Percentiles rank a stretch among this genome's conserved stretches.
phyloP scores from a whole-genome alignment of 1,140 invertebrate species.

The Habropoda laboriosa region DNA sequence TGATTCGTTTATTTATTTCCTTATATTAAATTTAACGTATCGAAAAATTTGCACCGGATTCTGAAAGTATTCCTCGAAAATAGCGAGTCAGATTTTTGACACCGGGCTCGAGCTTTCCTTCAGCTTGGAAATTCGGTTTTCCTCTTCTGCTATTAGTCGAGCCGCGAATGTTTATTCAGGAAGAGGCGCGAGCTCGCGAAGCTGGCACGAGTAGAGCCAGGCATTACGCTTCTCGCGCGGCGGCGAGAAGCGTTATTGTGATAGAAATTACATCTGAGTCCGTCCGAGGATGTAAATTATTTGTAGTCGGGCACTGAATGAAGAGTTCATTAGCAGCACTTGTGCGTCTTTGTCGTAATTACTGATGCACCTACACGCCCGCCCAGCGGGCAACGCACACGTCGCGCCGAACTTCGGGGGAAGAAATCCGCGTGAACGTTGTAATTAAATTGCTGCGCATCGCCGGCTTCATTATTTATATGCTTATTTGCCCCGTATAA shows the following conservation, averaged over 20 bases:
- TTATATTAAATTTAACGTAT: too few relatives aligned
- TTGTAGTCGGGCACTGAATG: constrained; percentile 43
- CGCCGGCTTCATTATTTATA: constrained; percentile 49
- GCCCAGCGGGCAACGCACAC: constrained; percentile 24
- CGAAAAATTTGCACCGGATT: too few relatives aligned
- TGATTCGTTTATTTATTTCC: too few relatives aligned
- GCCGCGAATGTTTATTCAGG: constrained; percentile 37
- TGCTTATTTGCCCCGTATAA: constrained; percentile 49
- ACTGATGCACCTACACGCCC: constrained; percentile 46
- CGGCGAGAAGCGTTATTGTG: constrained; percentile 44
- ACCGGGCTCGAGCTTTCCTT: not conserved
- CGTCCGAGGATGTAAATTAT: constrained; percentile 55
- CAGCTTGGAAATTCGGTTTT: not conserved
- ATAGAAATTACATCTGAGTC: constrained; percentile 43
- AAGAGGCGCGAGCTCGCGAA: not conserved
- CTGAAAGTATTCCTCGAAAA: too few relatives aligned
- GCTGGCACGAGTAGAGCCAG: not conserved
- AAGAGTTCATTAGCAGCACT: constrained; percentile 55
- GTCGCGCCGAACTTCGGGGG: constrained; percentile 29
- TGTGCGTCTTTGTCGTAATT: constrained; percentile 53
- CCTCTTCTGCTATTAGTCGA: constrained; percentile 6
- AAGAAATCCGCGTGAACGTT: constrained; percentile 45
- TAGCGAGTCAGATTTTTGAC: not conserved
- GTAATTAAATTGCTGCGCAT: constrained; percentile 57
- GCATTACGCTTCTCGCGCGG: not conserved